Base-by-base conservation (phyloP, 2,888 invertebrate genomes). In the Zhuqinia jingwanae region DNA sequence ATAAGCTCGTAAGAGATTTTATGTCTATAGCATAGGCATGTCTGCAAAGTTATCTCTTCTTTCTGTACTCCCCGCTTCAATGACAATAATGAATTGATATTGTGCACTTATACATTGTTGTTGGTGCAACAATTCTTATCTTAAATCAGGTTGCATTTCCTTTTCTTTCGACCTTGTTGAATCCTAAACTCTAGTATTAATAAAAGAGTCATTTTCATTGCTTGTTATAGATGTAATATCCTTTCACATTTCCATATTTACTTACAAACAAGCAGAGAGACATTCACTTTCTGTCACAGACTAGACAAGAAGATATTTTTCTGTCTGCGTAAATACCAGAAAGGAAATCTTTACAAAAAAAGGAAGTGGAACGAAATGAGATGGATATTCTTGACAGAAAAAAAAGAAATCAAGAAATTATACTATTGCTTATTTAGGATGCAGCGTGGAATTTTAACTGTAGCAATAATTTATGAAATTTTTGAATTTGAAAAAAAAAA, bases 191-290 rank as follows among this genome's bases (percentile, higher is more conserved):
- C 45, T 45, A 6, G 11, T 8, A 45, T 56, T 11, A 56, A 25
- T 25, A 70, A 45, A 65, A 45, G 15, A 45, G 70, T 53, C 53
- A 73, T 17, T 50, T 27, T 50, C 15, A 50, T 53, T 73, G 73
- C 17, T 27, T 73, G 36, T 36, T 8, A 8, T n/a, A n/a, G n/a
- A n/a, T n/a, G 8, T 36, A 36, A 73, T 50, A 50, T 50, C 30
- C 50, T 70, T 70, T 70, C 27, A 50, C 70, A 70, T 70, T 70
- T 45, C 70, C 70, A 70, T 70, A 42, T 63, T 63, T 63, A n/a
- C 63, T 30, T n/a, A n/a, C n/a, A n/a, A n/a, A n/a, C n/a, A n/a
- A n/a, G n/a, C n/a, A n/a, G n/a, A n/a, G 36, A 36, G 36, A 36
- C 36, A 8, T 8, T 36, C 8, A 36, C 36, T 8, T 6, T 8